These are phyloP conservation scores for Sacculina carcini DNA, from an alignment of 2,888 invertebrate species.

Conservation along the genomic window DNA sequence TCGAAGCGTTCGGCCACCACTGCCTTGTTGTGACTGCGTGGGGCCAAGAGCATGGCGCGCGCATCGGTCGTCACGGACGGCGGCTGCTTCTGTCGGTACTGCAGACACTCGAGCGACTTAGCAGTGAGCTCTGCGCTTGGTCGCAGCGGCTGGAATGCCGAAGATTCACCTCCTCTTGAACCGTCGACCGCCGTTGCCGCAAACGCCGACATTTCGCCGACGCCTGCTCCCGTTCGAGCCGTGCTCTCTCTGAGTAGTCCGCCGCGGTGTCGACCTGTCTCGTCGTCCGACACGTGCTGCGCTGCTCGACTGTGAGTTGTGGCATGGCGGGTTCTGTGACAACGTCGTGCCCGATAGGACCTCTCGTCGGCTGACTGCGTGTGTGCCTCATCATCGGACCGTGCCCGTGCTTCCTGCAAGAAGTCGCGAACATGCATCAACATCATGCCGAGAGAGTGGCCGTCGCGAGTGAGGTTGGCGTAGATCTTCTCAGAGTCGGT, in stretches of 20 bases:
- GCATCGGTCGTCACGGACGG: no score
- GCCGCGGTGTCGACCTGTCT: not conserved
- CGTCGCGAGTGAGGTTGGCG: conserved; percentile 19
- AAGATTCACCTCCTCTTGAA: no score
- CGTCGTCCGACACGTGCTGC: not conserved
- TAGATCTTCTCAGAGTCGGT: conserved; percentile 46
- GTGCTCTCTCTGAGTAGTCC: not conserved
- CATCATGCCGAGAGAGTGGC: not conserved
- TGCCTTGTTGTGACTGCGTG: conserved; percentile 1
- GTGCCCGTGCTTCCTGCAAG: not conserved
- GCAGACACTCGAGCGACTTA: not conserved
- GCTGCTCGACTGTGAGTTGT: not conserved
- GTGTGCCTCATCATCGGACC: not conserved
- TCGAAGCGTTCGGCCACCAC: not conserved
- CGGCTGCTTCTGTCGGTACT: not conserved
- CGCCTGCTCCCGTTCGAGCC: no score
- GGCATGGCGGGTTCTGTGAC: not conserved
- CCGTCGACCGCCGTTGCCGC: no score
- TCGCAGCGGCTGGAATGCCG: not conserved
- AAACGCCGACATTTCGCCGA: no score
- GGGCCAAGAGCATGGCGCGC: not conserved
- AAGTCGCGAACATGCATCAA: no score
- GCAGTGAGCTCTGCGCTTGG: not conserved
- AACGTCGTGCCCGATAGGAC: not conserved
- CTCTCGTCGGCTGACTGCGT: not conserved